These are phyloP conservation scores for Ciconia maguari DNA, from an alignment of 2,113 vertebrate species.

Conservation along the genomic window DNA sequence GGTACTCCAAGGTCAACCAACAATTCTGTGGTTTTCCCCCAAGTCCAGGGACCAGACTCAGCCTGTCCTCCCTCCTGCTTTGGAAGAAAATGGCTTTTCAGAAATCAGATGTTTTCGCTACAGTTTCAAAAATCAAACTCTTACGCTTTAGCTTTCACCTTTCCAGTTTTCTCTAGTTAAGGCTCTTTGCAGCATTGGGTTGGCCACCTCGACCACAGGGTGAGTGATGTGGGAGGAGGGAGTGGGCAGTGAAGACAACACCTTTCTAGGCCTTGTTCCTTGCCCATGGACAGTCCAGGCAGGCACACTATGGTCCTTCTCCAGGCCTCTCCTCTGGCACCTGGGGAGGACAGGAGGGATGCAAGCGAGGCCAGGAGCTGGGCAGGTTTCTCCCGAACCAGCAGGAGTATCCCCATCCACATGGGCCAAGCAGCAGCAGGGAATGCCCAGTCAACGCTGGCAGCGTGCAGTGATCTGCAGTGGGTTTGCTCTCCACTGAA, in stretches of 20 bases:
- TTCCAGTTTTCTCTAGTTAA: not conserved
- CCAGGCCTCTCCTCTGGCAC: not conserved
- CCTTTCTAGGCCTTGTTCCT: not conserved
- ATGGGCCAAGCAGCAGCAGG: not conserved
- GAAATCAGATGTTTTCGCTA: not conserved
- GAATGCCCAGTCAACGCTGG: not conserved
- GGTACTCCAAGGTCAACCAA: not conserved
- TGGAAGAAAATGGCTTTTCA: not conserved
- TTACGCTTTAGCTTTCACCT: not conserved
- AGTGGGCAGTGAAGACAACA: accelerated
- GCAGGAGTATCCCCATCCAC: not conserved
- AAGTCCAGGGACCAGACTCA: not conserved
- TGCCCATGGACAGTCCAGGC: not conserved
- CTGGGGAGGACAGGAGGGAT: not conserved
- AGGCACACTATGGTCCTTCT: not conserved
- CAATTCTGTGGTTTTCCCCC: not conserved
- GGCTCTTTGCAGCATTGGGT: not conserved
- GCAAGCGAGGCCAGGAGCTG: not conserved
- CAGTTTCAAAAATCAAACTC: not conserved
- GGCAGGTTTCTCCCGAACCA: not conserved
- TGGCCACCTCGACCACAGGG: not conserved
- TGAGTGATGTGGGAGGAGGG: not conserved
- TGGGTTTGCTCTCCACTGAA: not conserved
- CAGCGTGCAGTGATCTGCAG: not conserved
- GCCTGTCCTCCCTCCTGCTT: not conserved